A percentile compares a stretch with the other conserved stretches of the same genome.
These are phyloP conservation scores for Sycophila sp. DNA, from an alignment of 1,140 invertebrate species.

Conservation along the genomic window DNA sequence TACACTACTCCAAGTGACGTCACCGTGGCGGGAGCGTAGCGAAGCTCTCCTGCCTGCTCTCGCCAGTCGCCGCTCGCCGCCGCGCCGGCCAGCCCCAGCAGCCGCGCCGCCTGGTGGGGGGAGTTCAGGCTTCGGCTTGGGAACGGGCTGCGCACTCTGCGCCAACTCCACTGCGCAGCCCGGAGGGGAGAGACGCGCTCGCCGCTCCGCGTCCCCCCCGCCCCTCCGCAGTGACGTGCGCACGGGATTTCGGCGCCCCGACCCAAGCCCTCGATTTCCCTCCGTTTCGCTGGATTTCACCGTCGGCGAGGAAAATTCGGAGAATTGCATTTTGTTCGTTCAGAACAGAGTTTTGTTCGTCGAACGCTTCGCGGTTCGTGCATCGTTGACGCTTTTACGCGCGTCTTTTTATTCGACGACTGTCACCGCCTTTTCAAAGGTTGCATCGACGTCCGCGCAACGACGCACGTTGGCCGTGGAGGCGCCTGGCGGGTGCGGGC, in stretches of 20 bases:
- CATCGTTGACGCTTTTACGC: background rate
- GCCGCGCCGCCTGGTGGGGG: conserved; percentile 23
- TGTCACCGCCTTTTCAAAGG: no score
- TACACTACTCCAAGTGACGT: conserved; percentile 69
- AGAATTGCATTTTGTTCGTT: no score
- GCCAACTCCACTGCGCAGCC: background rate
- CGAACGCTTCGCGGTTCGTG: background rate
- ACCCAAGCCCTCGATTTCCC: conserved; percentile 57
- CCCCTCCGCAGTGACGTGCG: background rate
- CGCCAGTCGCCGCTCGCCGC: background rate
- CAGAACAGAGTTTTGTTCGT: no score
- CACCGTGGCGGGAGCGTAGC: conserved; percentile 66
- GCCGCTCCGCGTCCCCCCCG: conserved; percentile 47
- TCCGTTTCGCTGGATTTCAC: conserved; percentile 54
- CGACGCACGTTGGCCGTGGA: no score
- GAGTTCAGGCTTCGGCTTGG: conserved; percentile 15
- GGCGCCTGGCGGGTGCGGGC: background rate
- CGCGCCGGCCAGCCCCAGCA: conserved; percentile 19
- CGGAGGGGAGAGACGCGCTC: conserved; percentile 40
- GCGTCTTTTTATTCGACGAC: no score
- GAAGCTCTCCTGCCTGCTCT: conserved; percentile 55
- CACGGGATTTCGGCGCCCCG: conserved; percentile 51
- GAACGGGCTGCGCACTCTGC: conserved; percentile 3
- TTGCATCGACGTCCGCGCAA: no score
- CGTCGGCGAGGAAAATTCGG: no score